A percentile compares a stretch with the other conserved stretches of the same genome.
Evolutionary conservation across 2,797 vertebrate species (phyloP).

Genomic region (Gymnopithys bicolor): DNA sequence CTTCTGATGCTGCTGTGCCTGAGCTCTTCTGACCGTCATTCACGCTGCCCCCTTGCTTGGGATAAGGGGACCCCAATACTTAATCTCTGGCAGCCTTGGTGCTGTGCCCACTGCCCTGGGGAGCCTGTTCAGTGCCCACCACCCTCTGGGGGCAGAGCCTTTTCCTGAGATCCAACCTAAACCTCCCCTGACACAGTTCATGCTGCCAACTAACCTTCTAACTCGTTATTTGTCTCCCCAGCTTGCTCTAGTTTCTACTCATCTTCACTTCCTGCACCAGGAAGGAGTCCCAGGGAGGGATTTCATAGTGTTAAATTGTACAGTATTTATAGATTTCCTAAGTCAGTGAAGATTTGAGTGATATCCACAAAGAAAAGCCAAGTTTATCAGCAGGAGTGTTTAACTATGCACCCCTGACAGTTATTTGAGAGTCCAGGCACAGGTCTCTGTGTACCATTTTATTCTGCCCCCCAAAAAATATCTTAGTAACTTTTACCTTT

Average conservation of each 20-base stretch:
- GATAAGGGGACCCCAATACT: too few relatives aligned
- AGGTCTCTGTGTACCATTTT: accelerated
- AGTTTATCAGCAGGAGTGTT: neutral
- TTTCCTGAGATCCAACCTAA: neutral
- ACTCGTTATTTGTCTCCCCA: neutral
- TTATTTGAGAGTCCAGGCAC: neutral
- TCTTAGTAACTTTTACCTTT: neutral
- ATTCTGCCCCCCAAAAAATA: neutral
- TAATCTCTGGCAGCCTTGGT: neutral
- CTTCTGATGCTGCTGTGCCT: too few relatives aligned
- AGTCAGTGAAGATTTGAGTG: neutral
- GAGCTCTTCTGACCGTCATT: too few relatives aligned
- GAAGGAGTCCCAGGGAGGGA: neutral
- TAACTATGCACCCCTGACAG: neutral
- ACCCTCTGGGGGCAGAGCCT: neutral
- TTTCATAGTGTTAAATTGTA: accelerated
- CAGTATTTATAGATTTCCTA: neutral
- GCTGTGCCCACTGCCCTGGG: neutral
- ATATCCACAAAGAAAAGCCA: neutral
- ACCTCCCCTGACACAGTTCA: neutral
- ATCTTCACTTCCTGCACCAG: neutral
- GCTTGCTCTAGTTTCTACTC: neutral
- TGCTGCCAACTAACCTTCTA: accelerated
- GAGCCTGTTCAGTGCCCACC: neutral
- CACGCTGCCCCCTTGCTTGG: too few relatives aligned